phyloP scores from a whole-genome alignment of 2,113 vertebrate species.

The Coregonus clupeaformis region DNA sequence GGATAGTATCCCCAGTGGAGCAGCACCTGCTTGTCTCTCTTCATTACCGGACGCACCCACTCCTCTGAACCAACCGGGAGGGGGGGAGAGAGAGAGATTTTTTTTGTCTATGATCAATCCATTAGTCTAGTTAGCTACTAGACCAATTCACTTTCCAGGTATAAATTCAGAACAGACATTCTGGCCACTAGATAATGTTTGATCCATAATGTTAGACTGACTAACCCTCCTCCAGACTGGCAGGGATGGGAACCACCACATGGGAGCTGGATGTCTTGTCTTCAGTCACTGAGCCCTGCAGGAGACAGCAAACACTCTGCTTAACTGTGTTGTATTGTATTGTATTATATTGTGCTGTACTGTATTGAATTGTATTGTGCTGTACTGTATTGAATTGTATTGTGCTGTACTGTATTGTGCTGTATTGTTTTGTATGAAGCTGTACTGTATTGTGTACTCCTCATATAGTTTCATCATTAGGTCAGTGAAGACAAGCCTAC shows the following conservation, averaged over 20 bases:
- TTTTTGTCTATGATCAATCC: background rate
- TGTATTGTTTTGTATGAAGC: no score
- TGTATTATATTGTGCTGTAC: no score
- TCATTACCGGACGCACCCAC: slow-evolving; percentile 98
- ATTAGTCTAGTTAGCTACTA: no score
- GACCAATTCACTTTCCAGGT: background rate
- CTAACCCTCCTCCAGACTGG: slow-evolving; percentile 91
- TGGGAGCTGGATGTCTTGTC: slow-evolving; percentile 89
- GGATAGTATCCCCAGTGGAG: slow-evolving; percentile 98
- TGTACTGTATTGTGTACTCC: background rate
- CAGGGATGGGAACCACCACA: slow-evolving; percentile 87
- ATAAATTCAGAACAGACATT: background rate
- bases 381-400: no score
- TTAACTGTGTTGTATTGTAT: no score
- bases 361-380: no score
- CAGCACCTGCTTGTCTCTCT: slow-evolving; percentile 94
- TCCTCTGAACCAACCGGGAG: slow-evolving; percentile 78
- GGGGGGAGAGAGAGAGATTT: background rate
- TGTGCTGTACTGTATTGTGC: no score
- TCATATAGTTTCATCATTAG: no score
- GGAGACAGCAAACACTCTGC: slow-evolving; percentile 14
- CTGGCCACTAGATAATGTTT: background rate
- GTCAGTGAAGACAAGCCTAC: slow-evolving; percentile 57
- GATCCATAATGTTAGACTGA: slow-evolving; percentile 29
- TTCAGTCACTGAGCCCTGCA: slow-evolving; percentile 90